Evolutionary conservation across 2,888 invertebrate genomes (phyloP).

Genomic region (Hirtodrosophila duncani): DNA sequence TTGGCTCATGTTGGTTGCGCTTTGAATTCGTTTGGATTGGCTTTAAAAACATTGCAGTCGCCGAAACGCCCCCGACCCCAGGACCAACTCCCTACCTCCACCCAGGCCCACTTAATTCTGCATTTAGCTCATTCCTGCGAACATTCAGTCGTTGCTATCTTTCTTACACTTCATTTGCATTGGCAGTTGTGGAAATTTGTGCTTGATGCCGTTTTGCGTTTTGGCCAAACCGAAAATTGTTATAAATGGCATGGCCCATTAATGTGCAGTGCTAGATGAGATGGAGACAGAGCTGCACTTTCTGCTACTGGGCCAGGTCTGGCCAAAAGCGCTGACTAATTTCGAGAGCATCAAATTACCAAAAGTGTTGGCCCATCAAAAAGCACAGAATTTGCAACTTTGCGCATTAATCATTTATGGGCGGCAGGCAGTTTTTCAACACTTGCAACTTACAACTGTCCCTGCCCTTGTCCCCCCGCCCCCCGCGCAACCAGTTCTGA

Average conservation of each 20-base stretch:
- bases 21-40: no score
- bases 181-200: slow-evolving; percentile 38
- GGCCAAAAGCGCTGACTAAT: slow-evolving; percentile 52
- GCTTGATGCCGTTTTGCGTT: slow-evolving; percentile 33
- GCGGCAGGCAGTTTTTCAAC: slow-evolving; percentile 39
- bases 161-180: slow-evolving; percentile 64
- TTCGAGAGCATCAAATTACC: slow-evolving; percentile 44
- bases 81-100: slow-evolving; percentile 3
- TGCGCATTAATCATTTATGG: slow-evolving; percentile 72
- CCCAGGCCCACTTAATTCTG: slow-evolving; percentile 1
- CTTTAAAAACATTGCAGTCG: slow-evolving; percentile 56
- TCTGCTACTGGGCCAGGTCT: neutral
- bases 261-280: slow-evolving; percentile 39
- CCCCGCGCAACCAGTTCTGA: neutral
- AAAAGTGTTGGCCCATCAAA: slow-evolving; percentile 53
- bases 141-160: slow-evolving; percentile 37
- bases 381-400: slow-evolving; percentile 44
- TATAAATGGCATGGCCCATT: slow-evolving; percentile 58
- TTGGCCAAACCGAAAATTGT: slow-evolving; percentile 46
- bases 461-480: neutral
- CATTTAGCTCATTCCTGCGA: neutral
- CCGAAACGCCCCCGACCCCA: no score
- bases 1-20: slow-evolving; percentile 51
- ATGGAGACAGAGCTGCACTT: neutral
- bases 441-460: slow-evolving; percentile 26